Percentiles rank a stretch among this genome's conserved stretches.
Evolutionary conservation across 2,797 vertebrate species (phyloP).

Genomic region (Ciconia nigra): DNA sequence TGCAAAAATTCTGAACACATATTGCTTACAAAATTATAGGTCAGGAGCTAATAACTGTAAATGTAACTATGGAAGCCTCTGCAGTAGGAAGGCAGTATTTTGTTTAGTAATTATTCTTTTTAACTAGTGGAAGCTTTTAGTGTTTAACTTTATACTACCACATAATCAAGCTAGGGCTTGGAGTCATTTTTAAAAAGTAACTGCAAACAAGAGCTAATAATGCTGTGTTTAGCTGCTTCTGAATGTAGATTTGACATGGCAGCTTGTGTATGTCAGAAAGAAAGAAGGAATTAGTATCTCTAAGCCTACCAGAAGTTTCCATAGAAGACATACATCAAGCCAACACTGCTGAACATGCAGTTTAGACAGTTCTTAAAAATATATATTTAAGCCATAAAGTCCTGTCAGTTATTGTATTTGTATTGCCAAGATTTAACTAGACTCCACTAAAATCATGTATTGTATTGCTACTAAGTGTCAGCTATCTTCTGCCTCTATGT

Average conservation of each 20-base stretch:
- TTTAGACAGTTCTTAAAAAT: slow-evolving; percentile 27
- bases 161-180: slow-evolving; percentile 4
- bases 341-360: slow-evolving; percentile 44
- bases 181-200: not conserved
- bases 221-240: slow-evolving; percentile 48
- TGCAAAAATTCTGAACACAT: not conserved
- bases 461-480: slow-evolving; percentile 11
- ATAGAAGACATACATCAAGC: slow-evolving; percentile 24
- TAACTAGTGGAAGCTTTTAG: not conserved
- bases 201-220: slow-evolving; percentile 58
- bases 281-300: slow-evolving; percentile 67
- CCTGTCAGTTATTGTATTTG: slow-evolving; percentile 37
- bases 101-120: not conserved
- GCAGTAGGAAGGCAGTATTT: not conserved
- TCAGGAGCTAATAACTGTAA: not conserved
- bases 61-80: not conserved
- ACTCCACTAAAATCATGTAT: slow-evolving; percentile 1
- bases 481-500: not conserved
- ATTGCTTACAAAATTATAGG: not conserved
- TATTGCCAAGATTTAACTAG: slow-evolving; percentile 24
- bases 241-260: slow-evolving; percentile 56
- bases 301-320: slow-evolving; percentile 60
- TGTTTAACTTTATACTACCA: slow-evolving; percentile 8
- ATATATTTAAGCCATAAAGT: slow-evolving; percentile 36
- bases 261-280: slow-evolving; percentile 64